These are phyloP conservation scores for Empidonax alnorum DNA, from an alignment of 2,113 vertebrate species.

Conservation along the genomic window DNA sequence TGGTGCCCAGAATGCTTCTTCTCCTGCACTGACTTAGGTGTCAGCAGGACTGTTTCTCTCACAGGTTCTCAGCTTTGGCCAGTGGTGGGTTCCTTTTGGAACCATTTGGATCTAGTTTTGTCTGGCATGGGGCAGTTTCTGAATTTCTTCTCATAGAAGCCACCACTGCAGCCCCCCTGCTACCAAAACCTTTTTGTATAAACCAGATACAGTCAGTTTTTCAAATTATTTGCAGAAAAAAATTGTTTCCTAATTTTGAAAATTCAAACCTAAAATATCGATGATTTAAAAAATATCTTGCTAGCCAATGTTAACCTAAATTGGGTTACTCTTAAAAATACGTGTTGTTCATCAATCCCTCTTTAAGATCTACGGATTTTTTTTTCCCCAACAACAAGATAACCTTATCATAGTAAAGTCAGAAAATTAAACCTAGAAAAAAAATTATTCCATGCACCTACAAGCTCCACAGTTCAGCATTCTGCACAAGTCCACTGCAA, in stretches of 20 bases:
- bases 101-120: rapidly evolving
- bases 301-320: background rate
- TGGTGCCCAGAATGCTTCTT: background rate
- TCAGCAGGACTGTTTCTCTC: background rate
- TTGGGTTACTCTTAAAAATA: background rate
- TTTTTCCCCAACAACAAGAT: background rate
- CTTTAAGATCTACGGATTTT: background rate
- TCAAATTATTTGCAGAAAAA: background rate
- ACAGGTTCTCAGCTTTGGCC: background rate
- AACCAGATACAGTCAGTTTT: background rate
- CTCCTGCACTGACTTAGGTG: background rate
- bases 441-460: background rate
- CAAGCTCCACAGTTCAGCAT: background rate
- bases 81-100: background rate
- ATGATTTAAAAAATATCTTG: background rate
- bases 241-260: background rate
- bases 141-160: background rate
- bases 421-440: background rate
- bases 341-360: background rate
- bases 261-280: background rate
- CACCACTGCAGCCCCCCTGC: background rate
- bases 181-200: background rate
- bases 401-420: background rate
- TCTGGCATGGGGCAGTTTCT: background rate
- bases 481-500: background rate